phyloP scores from a whole-genome alignment of 2,113 vertebrate species.

The Mesoclemmys tuberculata region DNA sequence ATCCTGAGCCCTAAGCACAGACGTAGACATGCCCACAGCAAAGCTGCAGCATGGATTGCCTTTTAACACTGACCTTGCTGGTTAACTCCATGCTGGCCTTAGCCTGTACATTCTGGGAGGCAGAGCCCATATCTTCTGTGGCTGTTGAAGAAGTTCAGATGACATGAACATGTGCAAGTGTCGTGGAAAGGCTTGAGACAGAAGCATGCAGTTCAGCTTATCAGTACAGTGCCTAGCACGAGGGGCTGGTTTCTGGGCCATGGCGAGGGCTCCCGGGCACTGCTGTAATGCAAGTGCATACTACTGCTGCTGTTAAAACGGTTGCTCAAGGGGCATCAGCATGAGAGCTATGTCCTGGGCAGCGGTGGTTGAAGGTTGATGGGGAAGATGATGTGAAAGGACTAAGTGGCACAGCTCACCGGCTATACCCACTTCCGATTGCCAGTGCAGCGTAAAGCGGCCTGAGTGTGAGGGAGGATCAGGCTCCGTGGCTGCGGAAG shows the following conservation, averaged over 20 bases:
- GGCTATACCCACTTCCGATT: neutral
- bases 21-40: neutral
- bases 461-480: slow-evolving; percentile 20
- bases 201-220: too few relatives aligned
- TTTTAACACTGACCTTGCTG: neutral
- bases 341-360: neutral
- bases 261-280: too few relatives aligned
- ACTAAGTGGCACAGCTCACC: slow-evolving; percentile 5
- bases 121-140: neutral
- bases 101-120: neutral
- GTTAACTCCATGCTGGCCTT: neutral
- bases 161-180: too few relatives aligned
- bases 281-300: neutral
- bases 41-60: neutral
- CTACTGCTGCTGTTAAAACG: neutral
- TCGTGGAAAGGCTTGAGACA: too few relatives aligned
- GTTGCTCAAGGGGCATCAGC: neutral
- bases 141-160: neutral
- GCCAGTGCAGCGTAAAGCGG: neutral
- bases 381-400: neutral
- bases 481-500: neutral
- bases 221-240: neutral
- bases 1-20: neutral
- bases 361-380: neutral
- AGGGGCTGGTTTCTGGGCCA: too few relatives aligned